phyloP scores from a whole-genome alignment of 1,140 invertebrate genomes.

The Geopemphigus sp. region DNA sequence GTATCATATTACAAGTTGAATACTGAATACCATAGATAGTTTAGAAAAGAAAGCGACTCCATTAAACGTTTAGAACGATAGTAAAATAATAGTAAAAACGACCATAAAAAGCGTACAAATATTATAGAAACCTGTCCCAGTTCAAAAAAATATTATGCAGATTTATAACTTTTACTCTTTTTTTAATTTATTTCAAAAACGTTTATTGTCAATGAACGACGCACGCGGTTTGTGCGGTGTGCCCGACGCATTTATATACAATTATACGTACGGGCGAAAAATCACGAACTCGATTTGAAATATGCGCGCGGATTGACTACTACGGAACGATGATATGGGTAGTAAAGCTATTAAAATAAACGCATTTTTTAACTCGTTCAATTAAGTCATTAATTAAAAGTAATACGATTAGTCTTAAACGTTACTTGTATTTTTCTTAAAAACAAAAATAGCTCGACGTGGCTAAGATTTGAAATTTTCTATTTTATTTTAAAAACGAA shows the following conservation, averaged over 20 bases:
- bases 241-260: too few relatives aligned
- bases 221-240: background rate
- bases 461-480: too few relatives aligned
- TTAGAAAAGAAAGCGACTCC: conserved; percentile 10
- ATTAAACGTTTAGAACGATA: background rate
- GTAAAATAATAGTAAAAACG: background rate
- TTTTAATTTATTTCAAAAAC: background rate
- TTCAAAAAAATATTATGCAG: background rate
- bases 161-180: conserved; percentile 29
- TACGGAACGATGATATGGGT: too few relatives aligned
- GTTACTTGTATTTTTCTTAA: too few relatives aligned
- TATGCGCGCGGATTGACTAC: too few relatives aligned
- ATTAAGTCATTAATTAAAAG: too few relatives aligned
- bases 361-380: too few relatives aligned
- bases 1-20: background rate
- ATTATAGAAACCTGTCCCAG: conserved; percentile 4
- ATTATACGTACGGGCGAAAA: background rate
- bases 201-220: background rate
- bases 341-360: too few relatives aligned
- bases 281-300: background rate
- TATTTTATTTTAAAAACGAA: too few relatives aligned
- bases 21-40: background rate
- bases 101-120: conserved; percentile 2
- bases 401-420: too few relatives aligned
- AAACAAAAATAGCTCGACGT: too few relatives aligned